phyloP scores from a whole-genome alignment of 37 sponge, comb jelly and placozoan genomes.

The Ephydatia muelleri region DNA sequence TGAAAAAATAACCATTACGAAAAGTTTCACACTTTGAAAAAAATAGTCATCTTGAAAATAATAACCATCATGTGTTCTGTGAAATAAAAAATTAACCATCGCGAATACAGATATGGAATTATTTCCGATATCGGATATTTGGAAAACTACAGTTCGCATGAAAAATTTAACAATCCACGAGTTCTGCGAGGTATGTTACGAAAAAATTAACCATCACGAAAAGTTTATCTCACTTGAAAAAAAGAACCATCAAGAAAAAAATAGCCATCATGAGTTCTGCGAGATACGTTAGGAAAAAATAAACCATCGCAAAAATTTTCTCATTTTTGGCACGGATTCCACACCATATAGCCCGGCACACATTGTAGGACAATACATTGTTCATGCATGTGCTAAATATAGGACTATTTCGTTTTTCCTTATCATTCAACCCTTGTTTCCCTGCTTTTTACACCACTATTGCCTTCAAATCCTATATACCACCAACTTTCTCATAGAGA shows the following conservation, averaged over 20 bases:
- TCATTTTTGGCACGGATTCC: constrained; percentile 1
- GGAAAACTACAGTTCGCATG: neutral
- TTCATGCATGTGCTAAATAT: too few relatives aligned
- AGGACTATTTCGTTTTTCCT: too few relatives aligned
- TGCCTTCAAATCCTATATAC: too few relatives aligned
- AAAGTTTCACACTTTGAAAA: neutral
- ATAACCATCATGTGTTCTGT: neutral
- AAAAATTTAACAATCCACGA: neutral
- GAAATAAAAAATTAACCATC: too few relatives aligned
- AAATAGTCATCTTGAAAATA: neutral
- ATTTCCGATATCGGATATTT: neutral
- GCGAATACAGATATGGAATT: neutral
- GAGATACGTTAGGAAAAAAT: neutral
- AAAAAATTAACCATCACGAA: constrained; percentile 1
- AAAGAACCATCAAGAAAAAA: constrained; percentile 1
- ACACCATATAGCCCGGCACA: too few relatives aligned
- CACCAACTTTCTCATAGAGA: too few relatives aligned
- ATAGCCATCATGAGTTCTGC: constrained; percentile 1
- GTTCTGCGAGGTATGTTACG: neutral
- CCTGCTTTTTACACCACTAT: too few relatives aligned
- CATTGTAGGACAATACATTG: too few relatives aligned
- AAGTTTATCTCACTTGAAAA: constrained; percentile 1
- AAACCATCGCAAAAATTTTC: neutral
- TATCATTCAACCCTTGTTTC: too few relatives aligned
- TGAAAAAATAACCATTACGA: neutral